phyloP scores from a whole-genome alignment of 2,113 vertebrate genomes.

The Vulpes lagopus region DNA sequence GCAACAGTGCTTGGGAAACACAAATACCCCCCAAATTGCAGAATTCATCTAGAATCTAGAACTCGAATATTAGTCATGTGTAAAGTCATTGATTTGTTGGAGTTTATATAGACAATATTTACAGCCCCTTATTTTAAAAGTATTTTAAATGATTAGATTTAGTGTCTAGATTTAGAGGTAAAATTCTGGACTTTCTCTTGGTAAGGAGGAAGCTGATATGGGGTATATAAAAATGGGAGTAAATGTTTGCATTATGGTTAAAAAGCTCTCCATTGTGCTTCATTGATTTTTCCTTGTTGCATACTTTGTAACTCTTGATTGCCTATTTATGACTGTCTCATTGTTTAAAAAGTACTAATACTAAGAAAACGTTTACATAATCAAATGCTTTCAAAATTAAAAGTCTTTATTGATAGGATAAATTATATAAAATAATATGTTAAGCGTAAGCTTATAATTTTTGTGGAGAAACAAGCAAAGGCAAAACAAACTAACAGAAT shows the following conservation, averaged over 20 bases:
- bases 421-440: background rate
- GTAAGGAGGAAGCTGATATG: background rate
- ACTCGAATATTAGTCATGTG: conserved; percentile 29
- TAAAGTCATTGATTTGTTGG: background rate
- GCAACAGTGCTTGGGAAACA: conserved; percentile 26
- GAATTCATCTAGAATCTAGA: background rate
- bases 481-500: background rate
- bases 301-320: background rate
- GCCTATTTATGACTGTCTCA: background rate
- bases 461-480: conserved; percentile 1
- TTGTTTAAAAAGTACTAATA: background rate
- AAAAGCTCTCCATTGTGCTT: background rate
- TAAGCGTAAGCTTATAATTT: conserved; percentile 5
- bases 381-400: background rate
- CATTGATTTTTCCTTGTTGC: background rate
- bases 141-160: background rate
- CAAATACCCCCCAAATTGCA: conserved; percentile 12
- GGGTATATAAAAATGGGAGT: background rate
- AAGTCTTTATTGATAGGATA: background rate
- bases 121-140: background rate
- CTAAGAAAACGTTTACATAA: conserved; percentile 3
- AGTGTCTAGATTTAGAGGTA: background rate
- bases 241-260: background rate
- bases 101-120: conserved; percentile 38
- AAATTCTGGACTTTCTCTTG: conserved; percentile 36